Evolutionary conservation across 2,888 invertebrate species (phyloP).

Genomic region (Drosophila rellima): DNA sequence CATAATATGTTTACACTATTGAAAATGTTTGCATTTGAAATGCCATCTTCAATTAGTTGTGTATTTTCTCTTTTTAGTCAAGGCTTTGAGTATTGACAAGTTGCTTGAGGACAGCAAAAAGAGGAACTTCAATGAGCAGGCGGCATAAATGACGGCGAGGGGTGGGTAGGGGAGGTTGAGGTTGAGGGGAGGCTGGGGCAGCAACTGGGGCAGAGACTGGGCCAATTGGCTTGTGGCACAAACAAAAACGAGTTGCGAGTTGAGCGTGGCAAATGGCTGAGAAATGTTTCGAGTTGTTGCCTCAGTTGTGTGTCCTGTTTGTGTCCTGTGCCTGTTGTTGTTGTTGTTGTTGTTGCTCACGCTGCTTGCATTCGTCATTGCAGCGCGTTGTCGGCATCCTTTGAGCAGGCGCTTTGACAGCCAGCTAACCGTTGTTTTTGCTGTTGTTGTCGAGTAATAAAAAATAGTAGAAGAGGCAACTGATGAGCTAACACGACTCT

Average conservation of each 20-base stretch:
- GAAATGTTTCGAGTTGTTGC: constrained; percentile 62
- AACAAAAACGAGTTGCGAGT: constrained; percentile 5
- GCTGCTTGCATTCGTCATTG: constrained; percentile 60
- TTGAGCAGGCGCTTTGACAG: constrained; percentile 73
- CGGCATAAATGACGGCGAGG: not conserved
- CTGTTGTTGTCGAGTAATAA: constrained; percentile 27
- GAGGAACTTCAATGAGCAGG: not conserved
- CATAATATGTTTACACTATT: constrained; percentile 4
- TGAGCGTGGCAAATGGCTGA: constrained; percentile 29
- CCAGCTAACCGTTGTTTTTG: constrained; percentile 33
- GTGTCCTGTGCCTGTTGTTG: constrained; percentile 31
- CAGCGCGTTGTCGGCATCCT: constrained; percentile 61
- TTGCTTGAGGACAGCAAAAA: not conserved
- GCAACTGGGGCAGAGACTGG: not conserved
- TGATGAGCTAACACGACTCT: not conserved
- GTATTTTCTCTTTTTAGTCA: no score
- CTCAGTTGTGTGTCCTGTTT: constrained; percentile 2
- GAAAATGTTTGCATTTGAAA: constrained; percentile 5
- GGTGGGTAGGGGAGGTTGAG: not conserved
- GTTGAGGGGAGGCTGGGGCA: no score
- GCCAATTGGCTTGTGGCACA: constrained; percentile 5
- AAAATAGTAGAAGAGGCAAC: not conserved
- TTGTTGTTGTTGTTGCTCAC: constrained; percentile 30
- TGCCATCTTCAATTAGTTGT: not conserved
- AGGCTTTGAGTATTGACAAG: constrained; percentile 1